These are phyloP conservation scores for Phylloscopus collybita DNA, from an alignment of 2,797 vertebrate species.

Conservation along the genomic window DNA sequence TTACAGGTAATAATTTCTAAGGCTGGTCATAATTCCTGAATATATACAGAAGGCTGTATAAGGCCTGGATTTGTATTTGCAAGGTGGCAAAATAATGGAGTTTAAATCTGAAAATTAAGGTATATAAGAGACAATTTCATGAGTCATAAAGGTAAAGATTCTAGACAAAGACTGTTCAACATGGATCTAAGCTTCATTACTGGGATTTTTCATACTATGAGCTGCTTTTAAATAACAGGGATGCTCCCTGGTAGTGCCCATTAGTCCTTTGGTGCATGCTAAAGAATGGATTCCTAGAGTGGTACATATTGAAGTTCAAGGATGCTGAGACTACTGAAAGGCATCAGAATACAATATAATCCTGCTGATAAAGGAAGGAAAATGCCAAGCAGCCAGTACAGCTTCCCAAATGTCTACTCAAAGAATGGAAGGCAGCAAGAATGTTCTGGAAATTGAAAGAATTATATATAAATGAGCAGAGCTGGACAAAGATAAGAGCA, in stretches of 20 bases:
- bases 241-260: background rate
- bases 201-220: background rate
- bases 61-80: background rate
- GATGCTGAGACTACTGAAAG: background rate
- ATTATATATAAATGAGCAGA: background rate
- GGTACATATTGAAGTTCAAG: background rate
- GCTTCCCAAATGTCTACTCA: background rate
- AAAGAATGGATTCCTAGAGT: background rate
- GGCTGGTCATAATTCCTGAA: background rate
- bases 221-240: background rate
- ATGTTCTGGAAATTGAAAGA: background rate
- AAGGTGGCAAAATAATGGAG: background rate
- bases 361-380: slow-evolving; percentile 21
- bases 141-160: slow-evolving; percentile 3
- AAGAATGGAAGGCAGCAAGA: background rate
- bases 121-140: background rate
- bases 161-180: background rate
- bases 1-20: background rate
- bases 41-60: background rate
- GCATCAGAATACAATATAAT: background rate
- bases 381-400: background rate
- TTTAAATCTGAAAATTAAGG: slow-evolving; percentile 4
- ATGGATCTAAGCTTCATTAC: background rate
- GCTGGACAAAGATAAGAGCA: background rate
- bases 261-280: background rate